A percentile compares a stretch with the other conserved stretches of the same genome.
phyloP scores from a whole-genome alignment of 2,797 vertebrate species.

The Anas capensis region DNA sequence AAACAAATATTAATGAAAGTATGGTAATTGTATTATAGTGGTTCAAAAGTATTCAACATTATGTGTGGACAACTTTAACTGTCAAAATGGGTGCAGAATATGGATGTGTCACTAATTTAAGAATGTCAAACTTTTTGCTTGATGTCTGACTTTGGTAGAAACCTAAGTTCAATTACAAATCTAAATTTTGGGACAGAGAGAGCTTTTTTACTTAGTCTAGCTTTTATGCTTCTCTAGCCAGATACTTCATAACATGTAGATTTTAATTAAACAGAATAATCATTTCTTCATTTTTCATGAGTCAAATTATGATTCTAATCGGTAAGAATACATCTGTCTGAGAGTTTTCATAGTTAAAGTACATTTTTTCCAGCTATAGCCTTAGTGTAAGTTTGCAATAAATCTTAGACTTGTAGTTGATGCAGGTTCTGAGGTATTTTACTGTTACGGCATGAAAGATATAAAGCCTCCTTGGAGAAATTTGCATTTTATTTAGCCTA shows the following conservation, averaged over 20 bases:
- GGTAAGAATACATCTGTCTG: background rate
- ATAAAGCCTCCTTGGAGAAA: background rate
- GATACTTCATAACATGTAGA: background rate
- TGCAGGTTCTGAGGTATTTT: background rate
- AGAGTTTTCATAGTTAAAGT: background rate
- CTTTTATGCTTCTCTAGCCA: background rate
- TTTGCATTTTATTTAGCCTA: background rate
- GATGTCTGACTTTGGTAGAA: background rate
- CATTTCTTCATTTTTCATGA: background rate
- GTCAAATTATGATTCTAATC: background rate
- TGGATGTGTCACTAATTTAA: accelerated
- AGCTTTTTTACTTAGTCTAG: background rate
- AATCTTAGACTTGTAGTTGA: background rate
- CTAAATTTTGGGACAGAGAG: background rate
- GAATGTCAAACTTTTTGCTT: background rate
- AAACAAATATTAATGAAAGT: background rate
- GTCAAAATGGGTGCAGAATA: background rate
- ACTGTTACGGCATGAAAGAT: background rate
- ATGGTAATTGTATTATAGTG: background rate
- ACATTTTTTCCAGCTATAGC: background rate
- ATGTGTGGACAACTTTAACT: background rate
- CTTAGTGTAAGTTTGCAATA: background rate
- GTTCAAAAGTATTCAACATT: background rate
- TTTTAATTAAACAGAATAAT: background rate
- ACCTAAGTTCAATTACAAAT: background rate